phyloP scores from a whole-genome alignment of 2,797 vertebrate species.

The Gallinago stenura region DNA sequence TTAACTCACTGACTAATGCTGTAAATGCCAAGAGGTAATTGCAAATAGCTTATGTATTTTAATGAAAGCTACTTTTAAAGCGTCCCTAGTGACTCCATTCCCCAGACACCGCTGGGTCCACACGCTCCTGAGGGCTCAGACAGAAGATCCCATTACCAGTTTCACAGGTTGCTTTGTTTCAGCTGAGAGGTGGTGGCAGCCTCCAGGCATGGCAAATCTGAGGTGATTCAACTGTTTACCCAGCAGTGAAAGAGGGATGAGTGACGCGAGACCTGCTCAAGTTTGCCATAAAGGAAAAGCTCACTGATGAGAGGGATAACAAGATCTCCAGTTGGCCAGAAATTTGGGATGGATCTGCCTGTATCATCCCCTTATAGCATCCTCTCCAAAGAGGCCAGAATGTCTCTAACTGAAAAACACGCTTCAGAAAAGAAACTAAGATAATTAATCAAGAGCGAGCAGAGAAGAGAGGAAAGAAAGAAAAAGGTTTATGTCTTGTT shows the following conservation, averaged over 20 bases:
- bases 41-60: constrained; percentile 11
- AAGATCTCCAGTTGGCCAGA: neutral
- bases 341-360: neutral
- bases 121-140: neutral
- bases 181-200: neutral
- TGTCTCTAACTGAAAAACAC: neutral
- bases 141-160: neutral
- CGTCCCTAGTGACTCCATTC: neutral
- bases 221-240: neutral
- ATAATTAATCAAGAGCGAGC: neutral
- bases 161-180: neutral
- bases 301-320: neutral
- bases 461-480: neutral
- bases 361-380: neutral
- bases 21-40: constrained; percentile 38
- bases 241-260: neutral
- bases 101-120: neutral
- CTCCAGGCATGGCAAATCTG: neutral
- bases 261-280: neutral
- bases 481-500: neutral
- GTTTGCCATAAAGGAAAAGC: neutral
- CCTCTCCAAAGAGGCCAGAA: neutral
- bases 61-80: neutral
- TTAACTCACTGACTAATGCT: constrained; percentile 29
- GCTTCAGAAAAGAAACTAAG: neutral